Percentiles rank a stretch among this genome's conserved stretches.
Conservation (phyloP, 2,888 invertebrate species). For the Drosophila birchii region DNA sequence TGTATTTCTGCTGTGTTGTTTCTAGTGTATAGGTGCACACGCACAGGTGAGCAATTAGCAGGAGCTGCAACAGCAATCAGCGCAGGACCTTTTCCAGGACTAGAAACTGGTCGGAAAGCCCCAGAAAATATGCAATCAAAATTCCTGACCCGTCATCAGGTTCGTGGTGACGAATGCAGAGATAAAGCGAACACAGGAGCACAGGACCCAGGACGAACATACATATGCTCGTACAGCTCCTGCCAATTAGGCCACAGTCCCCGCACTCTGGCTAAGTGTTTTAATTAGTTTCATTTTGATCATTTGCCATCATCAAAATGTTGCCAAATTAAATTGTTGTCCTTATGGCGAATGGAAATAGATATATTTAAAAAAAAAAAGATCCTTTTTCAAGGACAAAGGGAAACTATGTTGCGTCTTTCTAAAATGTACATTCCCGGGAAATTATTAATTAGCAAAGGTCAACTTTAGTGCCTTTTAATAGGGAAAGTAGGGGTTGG, state of each 20-base stretch:
- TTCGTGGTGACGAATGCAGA: background rate
- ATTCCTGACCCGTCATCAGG: conserved; percentile 11
- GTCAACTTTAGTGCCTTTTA: background rate
- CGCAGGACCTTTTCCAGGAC: background rate
- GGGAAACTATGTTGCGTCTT: background rate
- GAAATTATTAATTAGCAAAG: background rate
- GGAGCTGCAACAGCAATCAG: conserved; percentile 20
- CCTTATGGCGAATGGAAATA: background rate
- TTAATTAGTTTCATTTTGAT: conserved; percentile 39
- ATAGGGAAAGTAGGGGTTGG: background rate
- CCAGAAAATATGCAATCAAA: conserved; percentile 38
- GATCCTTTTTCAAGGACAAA: background rate
- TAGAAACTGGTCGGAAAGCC: background rate
- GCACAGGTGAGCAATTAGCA: conserved; percentile 42
- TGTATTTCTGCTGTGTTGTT: background rate
- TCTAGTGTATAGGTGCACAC: background rate
- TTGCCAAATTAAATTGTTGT: conserved; percentile 1
- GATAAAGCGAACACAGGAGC: background rate
- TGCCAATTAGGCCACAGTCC: conserved; percentile 19
- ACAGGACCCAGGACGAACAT: background rate
- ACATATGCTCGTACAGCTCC: background rate
- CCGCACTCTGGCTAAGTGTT: conserved; percentile 10
- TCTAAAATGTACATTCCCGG: too few relatives aligned
- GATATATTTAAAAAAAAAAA: background rate
- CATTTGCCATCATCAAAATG: conserved; percentile 1